These are phyloP conservation scores for Gallirallus australis DNA, from an alignment of 2,797 vertebrate species.

Conservation along the genomic window DNA sequence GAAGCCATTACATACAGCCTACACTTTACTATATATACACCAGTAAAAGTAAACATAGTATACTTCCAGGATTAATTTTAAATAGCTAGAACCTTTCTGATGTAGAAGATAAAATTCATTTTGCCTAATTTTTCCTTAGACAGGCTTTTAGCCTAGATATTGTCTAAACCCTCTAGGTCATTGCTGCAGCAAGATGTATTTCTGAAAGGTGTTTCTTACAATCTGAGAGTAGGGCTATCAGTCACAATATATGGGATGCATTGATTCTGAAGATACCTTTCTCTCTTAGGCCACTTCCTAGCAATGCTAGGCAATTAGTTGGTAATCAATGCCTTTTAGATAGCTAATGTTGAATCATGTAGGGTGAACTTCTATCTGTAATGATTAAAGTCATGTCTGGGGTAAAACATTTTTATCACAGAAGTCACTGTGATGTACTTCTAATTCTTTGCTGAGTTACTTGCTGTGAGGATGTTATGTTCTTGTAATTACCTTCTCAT, in stretches of 20 bases:
- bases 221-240: not conserved
- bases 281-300: not conserved
- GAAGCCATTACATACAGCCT: slow-evolving; percentile 39
- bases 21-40: slow-evolving; percentile 36
- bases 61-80: not conserved
- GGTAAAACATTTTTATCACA: not conserved
- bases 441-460: not conserved
- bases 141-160: not conserved
- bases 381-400: not conserved
- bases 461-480: not conserved
- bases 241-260: not conserved
- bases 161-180: not conserved
- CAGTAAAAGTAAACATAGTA: slow-evolving; percentile 28
- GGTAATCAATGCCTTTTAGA: not conserved
- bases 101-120: not conserved
- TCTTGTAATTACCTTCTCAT: not conserved
- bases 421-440: not conserved
- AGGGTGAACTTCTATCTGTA: not conserved
- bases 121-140: not conserved
- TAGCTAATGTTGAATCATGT: not conserved
- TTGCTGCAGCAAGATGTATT: not conserved
- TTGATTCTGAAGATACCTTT: not conserved
- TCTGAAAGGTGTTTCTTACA: not conserved
- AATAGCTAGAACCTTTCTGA: not conserved
- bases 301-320: not conserved